These are phyloP conservation scores for Hippoglossus stenolepis DNA, from an alignment of 2,113 vertebrate species.

Conservation along the genomic window DNA sequence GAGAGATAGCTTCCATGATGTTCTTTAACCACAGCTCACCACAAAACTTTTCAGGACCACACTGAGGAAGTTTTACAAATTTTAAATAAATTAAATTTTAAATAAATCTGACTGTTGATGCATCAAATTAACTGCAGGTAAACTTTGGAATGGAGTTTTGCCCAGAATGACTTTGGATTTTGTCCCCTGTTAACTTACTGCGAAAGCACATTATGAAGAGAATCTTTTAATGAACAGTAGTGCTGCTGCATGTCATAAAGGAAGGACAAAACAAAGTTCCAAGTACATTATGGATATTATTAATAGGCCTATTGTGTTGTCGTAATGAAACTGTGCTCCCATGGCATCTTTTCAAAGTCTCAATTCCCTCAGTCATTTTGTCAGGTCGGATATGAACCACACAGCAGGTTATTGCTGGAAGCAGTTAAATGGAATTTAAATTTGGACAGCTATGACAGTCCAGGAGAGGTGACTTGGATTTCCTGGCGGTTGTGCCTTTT, in stretches of 20 bases:
- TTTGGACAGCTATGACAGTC: conserved; percentile 38
- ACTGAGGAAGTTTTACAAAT: background rate
- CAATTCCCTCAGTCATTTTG: conserved; percentile 53
- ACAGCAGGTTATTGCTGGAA: conserved; percentile 35
- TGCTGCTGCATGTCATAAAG: conserved; percentile 13
- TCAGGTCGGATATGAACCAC: conserved; percentile 24
- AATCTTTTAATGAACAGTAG: background rate
- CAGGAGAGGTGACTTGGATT: conserved; percentile 32
- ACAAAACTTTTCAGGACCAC: no score
- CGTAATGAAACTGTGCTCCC: conserved; percentile 43
- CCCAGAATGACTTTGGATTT: no score
- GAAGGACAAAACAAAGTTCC: conserved; percentile 22
- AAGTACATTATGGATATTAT: conserved; percentile 38
- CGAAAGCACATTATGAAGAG: background rate
- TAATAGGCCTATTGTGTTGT: conserved; percentile 46
- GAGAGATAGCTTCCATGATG: no score
- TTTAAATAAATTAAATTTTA: no score
- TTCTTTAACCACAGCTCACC: background rate
- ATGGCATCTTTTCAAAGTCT: conserved; percentile 42
- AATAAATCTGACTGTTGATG: no score
- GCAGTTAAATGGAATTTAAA: conserved; percentile 36
- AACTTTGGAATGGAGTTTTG: no score
- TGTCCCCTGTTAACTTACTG: background rate
- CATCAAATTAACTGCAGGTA: no score
- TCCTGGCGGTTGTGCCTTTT: background rate